These are phyloP conservation scores for Tipula unca DNA, from an alignment of 2,888 invertebrate genomes.

Conservation along the genomic window DNA sequence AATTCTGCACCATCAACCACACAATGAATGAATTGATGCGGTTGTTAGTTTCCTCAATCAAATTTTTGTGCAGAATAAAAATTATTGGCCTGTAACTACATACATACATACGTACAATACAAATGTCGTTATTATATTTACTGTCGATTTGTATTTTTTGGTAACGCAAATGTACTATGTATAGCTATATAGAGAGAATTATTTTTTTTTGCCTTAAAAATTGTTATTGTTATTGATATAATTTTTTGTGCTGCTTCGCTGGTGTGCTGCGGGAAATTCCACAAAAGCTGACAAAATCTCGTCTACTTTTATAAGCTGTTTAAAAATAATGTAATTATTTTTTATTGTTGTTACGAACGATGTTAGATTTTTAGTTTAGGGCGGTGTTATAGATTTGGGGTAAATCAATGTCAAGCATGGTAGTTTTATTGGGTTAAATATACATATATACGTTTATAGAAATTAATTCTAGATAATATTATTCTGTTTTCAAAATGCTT, in stretches of 20 bases:
- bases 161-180: background rate
- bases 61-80: constrained; percentile 15
- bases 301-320: background rate
- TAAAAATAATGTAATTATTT: too few species aligned
- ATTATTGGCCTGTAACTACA: constrained; percentile 14
- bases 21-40: constrained; percentile 19
- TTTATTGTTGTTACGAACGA: too few species aligned
- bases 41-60: constrained; percentile 19
- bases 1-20: constrained; percentile 19
- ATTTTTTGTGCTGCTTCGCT: background rate
- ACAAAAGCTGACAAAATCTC: background rate
- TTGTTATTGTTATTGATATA: background rate
- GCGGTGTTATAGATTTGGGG: too few species aligned
- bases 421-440: too few species aligned
- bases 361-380: too few species aligned
- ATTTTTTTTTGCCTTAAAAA: background rate
- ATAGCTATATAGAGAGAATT: too few species aligned
- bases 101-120: too few species aligned
- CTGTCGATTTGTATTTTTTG: background rate
- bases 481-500: too few species aligned
- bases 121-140: constrained; percentile 14
- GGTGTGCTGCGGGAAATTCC: background rate
- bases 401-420: too few species aligned
- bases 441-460: too few species aligned
- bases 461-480: too few species aligned